These are phyloP conservation scores for Entosphenus tridentatus DNA, from an alignment of 2,113 vertebrate genomes.

Conservation along the genomic window DNA sequence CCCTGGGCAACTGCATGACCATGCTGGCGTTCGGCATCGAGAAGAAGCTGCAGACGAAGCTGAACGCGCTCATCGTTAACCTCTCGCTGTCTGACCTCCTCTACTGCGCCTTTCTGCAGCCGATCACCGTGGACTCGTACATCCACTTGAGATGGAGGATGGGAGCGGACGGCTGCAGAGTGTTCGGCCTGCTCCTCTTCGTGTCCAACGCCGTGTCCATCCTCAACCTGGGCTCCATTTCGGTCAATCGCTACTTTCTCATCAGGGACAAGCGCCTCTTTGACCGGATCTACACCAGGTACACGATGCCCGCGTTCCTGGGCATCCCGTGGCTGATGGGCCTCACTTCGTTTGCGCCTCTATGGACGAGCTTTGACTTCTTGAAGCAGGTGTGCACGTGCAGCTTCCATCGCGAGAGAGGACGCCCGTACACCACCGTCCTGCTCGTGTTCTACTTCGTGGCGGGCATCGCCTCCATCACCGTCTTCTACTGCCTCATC, in stretches of 20 bases:
- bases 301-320: background rate
- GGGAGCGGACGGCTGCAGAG: background rate
- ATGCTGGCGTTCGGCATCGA: background rate
- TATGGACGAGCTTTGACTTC: constrained; percentile 5
- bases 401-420: constrained; percentile 43
- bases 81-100: constrained; percentile 5
- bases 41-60: background rate
- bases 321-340: background rate
- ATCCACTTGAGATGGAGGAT: background rate
- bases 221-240: constrained; percentile 2
- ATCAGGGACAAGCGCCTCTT: background rate
- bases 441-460: constrained; percentile 47
- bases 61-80: constrained; percentile 8
- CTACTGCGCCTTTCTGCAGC: constrained; percentile 7
- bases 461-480: constrained; percentile 35
- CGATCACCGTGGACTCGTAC: background rate
- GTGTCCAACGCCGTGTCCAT: constrained; percentile 7
- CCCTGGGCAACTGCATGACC: constrained; percentile 1
- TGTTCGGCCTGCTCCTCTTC: constrained; percentile 6
- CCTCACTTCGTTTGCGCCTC: background rate
- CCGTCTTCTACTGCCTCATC: constrained; percentile 45
- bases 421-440: constrained; percentile 45
- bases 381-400: constrained; percentile 32
- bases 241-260: constrained; percentile 5
- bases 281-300: background rate